These are phyloP conservation scores for Poliocrania exsul DNA, from an alignment of 2,797 vertebrate species.

Conservation along the genomic window DNA sequence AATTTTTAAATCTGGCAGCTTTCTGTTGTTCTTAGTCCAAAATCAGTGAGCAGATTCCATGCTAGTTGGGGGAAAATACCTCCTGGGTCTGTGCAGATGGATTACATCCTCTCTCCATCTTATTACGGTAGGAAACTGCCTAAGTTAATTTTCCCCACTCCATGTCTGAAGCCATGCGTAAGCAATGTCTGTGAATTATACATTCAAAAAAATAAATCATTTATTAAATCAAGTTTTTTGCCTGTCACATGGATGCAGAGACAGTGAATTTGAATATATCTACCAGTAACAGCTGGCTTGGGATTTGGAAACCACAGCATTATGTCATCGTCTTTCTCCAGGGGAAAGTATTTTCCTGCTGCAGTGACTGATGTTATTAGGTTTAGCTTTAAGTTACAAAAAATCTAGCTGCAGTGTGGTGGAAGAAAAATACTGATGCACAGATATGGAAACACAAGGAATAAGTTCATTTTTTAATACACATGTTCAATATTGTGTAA, in stretches of 20 bases:
- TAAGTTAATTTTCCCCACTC: constrained; percentile 10
- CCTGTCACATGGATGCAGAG: background rate
- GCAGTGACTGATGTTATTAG: constrained; percentile 20
- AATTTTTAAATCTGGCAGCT: background rate
- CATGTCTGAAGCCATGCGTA: background rate
- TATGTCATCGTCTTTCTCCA: constrained; percentile 40
- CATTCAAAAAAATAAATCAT: constrained; percentile 59
- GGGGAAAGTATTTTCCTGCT: constrained; percentile 13
- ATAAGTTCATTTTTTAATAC: background rate
- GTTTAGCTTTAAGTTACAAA: background rate
- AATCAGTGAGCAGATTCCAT: background rate
- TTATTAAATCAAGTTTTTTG: constrained; percentile 40
- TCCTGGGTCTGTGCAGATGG: background rate
- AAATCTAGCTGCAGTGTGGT: background rate
- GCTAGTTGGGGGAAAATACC: background rate
- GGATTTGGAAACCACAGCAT: constrained; percentile 54
- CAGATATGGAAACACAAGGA: background rate
- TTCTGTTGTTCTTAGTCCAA: background rate
- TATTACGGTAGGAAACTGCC: constrained; percentile 13
- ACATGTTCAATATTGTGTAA: background rate
- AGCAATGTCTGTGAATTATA: constrained; percentile 42
- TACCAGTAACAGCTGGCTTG: constrained; percentile 57
- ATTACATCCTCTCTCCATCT: background rate
- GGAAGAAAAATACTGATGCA: background rate
- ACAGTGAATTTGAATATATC: constrained; percentile 17